Evolutionary conservation across 2,888 invertebrate species (phyloP).

Genomic region (Lamellibrachia satsuma): DNA sequence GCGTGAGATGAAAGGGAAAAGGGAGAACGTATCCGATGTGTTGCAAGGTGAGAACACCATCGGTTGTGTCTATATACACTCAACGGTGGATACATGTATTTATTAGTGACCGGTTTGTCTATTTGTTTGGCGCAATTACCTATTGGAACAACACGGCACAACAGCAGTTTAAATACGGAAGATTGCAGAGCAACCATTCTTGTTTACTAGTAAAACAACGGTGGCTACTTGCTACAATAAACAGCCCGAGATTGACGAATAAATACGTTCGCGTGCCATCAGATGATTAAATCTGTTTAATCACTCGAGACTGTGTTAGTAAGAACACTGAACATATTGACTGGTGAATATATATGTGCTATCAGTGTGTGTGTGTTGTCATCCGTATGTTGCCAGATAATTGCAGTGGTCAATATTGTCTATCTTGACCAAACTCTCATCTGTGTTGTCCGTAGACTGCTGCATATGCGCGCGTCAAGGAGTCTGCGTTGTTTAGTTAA

Average conservation of each 20-base stretch:
- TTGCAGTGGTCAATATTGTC: slow-evolving; percentile 17
- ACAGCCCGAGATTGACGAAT: neutral
- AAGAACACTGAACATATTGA: slow-evolving; percentile 11
- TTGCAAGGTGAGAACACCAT: neutral
- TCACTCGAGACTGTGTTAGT: slow-evolving; percentile 1
- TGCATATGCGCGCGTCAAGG: neutral
- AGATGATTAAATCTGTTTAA: slow-evolving; percentile 13
- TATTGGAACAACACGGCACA: neutral
- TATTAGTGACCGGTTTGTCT: neutral
- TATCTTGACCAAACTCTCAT: slow-evolving; percentile 17
- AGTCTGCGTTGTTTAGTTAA: neutral
- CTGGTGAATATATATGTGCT: slow-evolving; percentile 13
- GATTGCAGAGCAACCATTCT: neutral
- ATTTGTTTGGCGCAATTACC: slow-evolving; percentile 17
- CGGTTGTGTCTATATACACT: neutral
- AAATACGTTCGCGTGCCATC: slow-evolving; percentile 12
- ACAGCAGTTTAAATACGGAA: slow-evolving; percentile 10
- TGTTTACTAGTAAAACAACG: slow-evolving; percentile 13
- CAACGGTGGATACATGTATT: neutral
- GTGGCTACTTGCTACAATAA: neutral
- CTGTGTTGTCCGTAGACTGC: neutral
- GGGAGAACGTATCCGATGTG: neutral
- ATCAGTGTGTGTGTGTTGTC: slow-evolving; percentile 1
- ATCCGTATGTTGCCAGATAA: slow-evolving; percentile 3
- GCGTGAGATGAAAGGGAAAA: neutral